A percentile compares a stretch with the other conserved stretches of the same genome.
These are phyloP conservation scores for Glyptemys insculpta DNA, from an alignment of 2,797 vertebrate genomes.

Conservation along the genomic window DNA sequence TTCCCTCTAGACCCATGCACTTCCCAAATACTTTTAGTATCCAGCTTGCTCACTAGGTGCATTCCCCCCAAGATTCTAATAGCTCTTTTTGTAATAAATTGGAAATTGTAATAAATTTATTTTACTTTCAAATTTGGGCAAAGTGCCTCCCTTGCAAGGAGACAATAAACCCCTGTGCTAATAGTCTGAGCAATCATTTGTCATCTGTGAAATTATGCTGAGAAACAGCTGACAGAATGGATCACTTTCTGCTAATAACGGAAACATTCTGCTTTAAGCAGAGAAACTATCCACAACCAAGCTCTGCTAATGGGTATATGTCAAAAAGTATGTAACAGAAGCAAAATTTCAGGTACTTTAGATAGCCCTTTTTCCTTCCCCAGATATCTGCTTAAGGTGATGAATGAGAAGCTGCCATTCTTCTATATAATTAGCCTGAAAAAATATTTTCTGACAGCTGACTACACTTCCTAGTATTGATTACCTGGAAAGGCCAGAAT, in stretches of 20 bases:
- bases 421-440: constrained; percentile 75
- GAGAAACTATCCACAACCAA: constrained; percentile 39
- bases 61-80: background rate
- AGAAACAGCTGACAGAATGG: constrained; percentile 65
- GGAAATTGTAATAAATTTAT: constrained; percentile 15
- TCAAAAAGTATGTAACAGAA: constrained; percentile 63
- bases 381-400: constrained; percentile 62
- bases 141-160: constrained; percentile 32
- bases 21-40: constrained; percentile 8
- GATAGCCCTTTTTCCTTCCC: constrained; percentile 36
- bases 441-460: constrained; percentile 75
- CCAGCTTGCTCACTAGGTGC: background rate
- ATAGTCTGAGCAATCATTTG: constrained; percentile 61
- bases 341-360: constrained; percentile 62
- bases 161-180: constrained; percentile 55
- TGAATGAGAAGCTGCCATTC: constrained; percentile 74
- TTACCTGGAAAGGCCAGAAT: constrained; percentile 72
- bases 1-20: background rate
- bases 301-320: constrained; percentile 44
- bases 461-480: constrained; percentile 73
- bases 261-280: constrained; percentile 53
- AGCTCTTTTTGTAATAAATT: constrained; percentile 18
- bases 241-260: constrained; percentile 52
- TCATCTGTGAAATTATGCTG: constrained; percentile 60
- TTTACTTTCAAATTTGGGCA: constrained; percentile 52